phyloP scores from a whole-genome alignment of 1,140 invertebrate genomes.

The Vanessa atalanta region DNA sequence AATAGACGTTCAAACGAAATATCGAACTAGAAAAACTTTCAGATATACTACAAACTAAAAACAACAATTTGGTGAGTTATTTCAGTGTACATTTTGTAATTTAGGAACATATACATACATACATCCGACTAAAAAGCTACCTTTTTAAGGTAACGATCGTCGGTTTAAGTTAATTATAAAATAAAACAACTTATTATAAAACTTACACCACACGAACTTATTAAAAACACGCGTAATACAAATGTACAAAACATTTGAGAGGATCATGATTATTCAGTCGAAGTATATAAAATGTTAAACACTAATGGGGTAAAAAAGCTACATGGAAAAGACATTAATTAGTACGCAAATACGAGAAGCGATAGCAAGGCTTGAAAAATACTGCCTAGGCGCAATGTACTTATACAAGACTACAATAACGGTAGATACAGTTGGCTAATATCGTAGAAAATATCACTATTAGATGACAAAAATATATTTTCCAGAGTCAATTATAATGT shows the following conservation, averaged over 20 bases:
- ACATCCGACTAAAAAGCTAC: conserved; percentile 53
- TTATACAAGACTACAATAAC: conserved; percentile 45
- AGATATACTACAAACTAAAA: conserved; percentile 62
- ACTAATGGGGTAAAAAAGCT: conserved; percentile 77
- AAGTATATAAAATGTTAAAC: conserved; percentile 58
- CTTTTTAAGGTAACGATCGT: conserved; percentile 63
- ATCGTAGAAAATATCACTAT: conserved; percentile 77
- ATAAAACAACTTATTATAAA: conserved; percentile 44
- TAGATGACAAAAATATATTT: conserved; percentile 73
- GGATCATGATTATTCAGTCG: conserved; percentile 59
- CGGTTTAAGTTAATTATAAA: conserved; percentile 40
- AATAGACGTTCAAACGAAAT: conserved; percentile 68
- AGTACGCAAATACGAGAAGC: conserved; percentile 44
- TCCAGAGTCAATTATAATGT: conserved; percentile 36
- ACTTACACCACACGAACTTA: conserved; percentile 24
- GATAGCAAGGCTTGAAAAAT: conserved; percentile 65
- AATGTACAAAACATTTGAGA: conserved; percentile 56
- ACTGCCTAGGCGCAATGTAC: conserved; percentile 67
- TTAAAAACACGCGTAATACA: conserved; percentile 39
- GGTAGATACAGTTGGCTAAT: conserved; percentile 55
- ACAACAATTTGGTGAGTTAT: conserved; percentile 74
- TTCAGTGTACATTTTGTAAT: conserved; percentile 63
- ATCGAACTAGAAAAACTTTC: conserved; percentile 58
- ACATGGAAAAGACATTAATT: conserved; percentile 61
- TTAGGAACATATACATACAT: conserved; percentile 74